A percentile compares a stretch with the other conserved stretches of the same genome.
Evolutionary conservation across 2,113 vertebrate genomes (phyloP).

Genomic region (Oncorhynchus gorbuscha): DNA sequence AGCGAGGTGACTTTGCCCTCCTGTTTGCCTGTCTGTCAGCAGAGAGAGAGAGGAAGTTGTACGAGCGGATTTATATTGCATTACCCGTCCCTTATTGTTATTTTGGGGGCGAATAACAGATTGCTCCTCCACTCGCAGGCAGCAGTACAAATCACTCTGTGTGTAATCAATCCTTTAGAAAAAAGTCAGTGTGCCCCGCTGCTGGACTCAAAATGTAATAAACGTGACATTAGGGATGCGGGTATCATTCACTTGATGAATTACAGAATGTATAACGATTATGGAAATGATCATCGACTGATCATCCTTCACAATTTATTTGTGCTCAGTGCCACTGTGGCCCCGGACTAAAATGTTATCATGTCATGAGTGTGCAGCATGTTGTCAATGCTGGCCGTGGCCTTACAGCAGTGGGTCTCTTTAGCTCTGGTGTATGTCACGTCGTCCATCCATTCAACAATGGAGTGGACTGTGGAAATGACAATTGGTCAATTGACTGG

Average conservation of each 20-base stretch:
- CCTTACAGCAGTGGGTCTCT: slow-evolving; percentile 56
- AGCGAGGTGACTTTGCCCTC: slow-evolving; percentile 16
- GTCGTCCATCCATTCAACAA: slow-evolving; percentile 57
- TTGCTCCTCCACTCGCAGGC: slow-evolving; percentile 69
- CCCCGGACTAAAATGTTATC: slow-evolving; percentile 71
- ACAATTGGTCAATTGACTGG: slow-evolving; percentile 59
- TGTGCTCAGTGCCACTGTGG: slow-evolving; percentile 63
- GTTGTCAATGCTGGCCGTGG: slow-evolving; percentile 65
- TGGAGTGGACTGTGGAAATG: slow-evolving; percentile 62
- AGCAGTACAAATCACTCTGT: slow-evolving; percentile 65
- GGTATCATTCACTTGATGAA: slow-evolving; percentile 88
- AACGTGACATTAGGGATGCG: slow-evolving; percentile 83
- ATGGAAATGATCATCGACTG: slow-evolving; percentile 86
- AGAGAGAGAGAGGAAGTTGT: slow-evolving; percentile 57
- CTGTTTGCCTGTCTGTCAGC: slow-evolving; percentile 58
- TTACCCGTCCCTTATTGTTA: slow-evolving; percentile 71
- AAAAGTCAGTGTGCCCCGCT: slow-evolving; percentile 69
- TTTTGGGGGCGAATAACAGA: slow-evolving; percentile 76
- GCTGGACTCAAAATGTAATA: slow-evolving; percentile 74
- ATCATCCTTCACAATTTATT: slow-evolving; percentile 87
- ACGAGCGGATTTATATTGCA: slow-evolving; percentile 70
- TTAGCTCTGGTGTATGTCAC: slow-evolving; percentile 46
- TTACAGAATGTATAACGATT: slow-evolving; percentile 84
- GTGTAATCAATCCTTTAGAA: slow-evolving; percentile 80
- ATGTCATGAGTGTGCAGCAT: slow-evolving; percentile 63